Evolutionary conservation across 2,797 vertebrate species (phyloP), one percentile per base, ranked within the genome.

Genomic region (Pipistrellus pipistrellus): DNA sequence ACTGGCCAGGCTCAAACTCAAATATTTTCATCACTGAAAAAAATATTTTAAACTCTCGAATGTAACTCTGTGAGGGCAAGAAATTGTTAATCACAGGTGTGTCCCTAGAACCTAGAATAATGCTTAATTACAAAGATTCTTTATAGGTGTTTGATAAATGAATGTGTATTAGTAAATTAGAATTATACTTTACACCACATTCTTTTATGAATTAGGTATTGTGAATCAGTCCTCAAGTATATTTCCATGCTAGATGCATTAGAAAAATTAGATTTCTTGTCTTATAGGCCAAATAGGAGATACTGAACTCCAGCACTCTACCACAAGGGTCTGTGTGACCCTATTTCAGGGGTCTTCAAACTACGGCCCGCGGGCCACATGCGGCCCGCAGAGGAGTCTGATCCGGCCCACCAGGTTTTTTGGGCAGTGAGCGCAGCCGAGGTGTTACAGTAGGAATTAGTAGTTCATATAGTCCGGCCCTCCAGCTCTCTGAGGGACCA

Each of bases 11-110:
- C 27, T 30, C 69, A 91, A 94, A 80, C n/a, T 38, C n/a, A 69
- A 94, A 81, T 80, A 85, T 88, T 91, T 68, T 75, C 53, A 32
- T 80, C 32, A 59, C 46, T 69, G 66, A 30, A 81, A 94, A 94
- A 95, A 85, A 88, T 85, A 48, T 18, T 75, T 80, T 91, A 46
- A 35, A 85, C 17, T 30, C 59, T 77, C 30, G 41, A 85, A 32
- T 48, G 10, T 78, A 78, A 84, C 27, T 93, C 12, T 69, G 32
- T 69, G 30, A 66, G 20, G 41, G 38, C 32, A 88, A 72, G 53
- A 69, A 88, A 88, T 94, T 80, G 18, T 69, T 75, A 23, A 88
- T 91, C n/a, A 87, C 44, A 77, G 4, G 51, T 84, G 1, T 59
- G 48, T 84, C 8, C 41, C 55, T 93, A 72, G 62, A 64, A 64